These are phyloP conservation scores for Caranx melampygus DNA, from an alignment of 2,113 vertebrate genomes.

Conservation along the genomic window DNA sequence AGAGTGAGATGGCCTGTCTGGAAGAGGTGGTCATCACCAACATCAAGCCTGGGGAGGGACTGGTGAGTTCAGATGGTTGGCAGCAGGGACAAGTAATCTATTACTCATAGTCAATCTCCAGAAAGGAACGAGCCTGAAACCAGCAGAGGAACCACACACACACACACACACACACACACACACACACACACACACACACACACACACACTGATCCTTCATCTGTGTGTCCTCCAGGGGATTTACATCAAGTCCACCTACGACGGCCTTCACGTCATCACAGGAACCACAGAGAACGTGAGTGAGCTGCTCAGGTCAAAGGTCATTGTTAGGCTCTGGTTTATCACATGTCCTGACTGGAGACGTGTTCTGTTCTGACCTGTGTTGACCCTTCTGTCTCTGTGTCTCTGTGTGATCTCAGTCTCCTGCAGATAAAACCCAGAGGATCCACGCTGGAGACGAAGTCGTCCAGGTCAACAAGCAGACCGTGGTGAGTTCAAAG, in stretches of 20 bases:
- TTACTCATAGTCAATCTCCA: background rate
- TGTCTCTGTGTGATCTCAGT: constrained; percentile 78
- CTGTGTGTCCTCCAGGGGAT: constrained; percentile 86
- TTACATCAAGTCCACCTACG: constrained; percentile 98
- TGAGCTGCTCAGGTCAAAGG: constrained; percentile 33
- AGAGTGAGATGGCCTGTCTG: constrained; percentile 88
- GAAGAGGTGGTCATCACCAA: constrained; percentile 91
- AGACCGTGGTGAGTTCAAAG: constrained; percentile 92
- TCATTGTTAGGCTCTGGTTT: too few relatives aligned
- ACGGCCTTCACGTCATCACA: constrained; percentile 95
- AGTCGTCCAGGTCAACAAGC: constrained; percentile 93
- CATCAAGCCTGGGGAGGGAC: constrained; percentile 90
- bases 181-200: background rate
- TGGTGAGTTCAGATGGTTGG: constrained; percentile 85
- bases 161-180: too few relatives aligned
- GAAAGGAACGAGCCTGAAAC: background rate
- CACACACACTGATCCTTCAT: background rate
- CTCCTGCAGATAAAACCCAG: constrained; percentile 93
- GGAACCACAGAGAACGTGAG: constrained; percentile 98
- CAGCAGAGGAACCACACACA: constrained; percentile 17
- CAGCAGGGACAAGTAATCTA: too few relatives aligned
- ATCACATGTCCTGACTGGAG: background rate
- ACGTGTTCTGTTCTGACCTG: background rate
- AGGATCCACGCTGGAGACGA: constrained; percentile 98
- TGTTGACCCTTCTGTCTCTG: background rate